phyloP scores from a whole-genome alignment of 2,797 vertebrate genomes.

The Melopsittacus undulatus region DNA sequence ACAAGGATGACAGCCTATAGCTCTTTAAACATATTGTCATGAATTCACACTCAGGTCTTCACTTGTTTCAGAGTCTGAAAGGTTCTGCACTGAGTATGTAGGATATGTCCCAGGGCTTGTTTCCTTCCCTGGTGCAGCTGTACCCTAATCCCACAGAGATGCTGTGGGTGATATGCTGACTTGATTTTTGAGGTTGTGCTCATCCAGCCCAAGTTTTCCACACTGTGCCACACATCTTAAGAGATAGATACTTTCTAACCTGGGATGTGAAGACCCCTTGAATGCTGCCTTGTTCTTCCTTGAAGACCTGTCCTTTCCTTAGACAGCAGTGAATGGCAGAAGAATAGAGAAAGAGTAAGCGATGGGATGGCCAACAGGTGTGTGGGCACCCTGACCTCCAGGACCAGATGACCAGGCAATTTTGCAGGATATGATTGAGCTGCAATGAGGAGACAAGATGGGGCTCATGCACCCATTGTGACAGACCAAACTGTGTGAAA shows the following conservation, averaged over 20 bases:
- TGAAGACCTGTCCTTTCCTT: background rate
- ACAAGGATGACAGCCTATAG: background rate
- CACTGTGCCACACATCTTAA: background rate
- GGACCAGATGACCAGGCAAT: background rate
- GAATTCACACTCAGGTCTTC: background rate
- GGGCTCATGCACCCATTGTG: background rate
- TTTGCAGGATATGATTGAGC: background rate
- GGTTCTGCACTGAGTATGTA: background rate
- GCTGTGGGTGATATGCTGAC: background rate
- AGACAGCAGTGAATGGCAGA: background rate
- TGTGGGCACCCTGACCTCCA: background rate
- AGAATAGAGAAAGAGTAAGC: background rate
- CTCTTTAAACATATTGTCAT: background rate
- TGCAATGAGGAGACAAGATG: background rate
- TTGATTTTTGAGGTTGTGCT: background rate
- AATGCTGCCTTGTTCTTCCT: background rate
- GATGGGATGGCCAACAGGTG: background rate
- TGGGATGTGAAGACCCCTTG: background rate
- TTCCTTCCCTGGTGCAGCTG: background rate
- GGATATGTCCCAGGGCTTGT: background rate
- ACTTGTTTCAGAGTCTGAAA: background rate
- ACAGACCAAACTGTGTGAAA: background rate
- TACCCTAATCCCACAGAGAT: background rate
- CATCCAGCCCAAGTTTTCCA: background rate
- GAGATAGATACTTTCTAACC: background rate